These are phyloP conservation scores for Bombus haemorrhoidalis DNA, from an alignment of 1,140 invertebrate genomes.

Conservation along the genomic window DNA sequence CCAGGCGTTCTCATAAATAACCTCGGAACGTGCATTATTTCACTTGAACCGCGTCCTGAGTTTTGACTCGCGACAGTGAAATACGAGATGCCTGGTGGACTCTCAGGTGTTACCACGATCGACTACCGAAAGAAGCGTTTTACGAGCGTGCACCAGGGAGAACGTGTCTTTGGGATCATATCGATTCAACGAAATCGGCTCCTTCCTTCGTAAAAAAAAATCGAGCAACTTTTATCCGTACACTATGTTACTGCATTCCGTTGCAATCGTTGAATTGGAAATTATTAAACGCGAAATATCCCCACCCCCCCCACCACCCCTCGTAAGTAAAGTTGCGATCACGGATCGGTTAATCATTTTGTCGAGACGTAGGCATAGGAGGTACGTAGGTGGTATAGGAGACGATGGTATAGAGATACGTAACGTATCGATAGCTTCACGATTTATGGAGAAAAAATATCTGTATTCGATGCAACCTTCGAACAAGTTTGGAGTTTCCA, in stretches of 20 bases:
- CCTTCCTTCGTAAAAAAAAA: neutral
- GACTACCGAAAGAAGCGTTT: slow-evolving; percentile 26
- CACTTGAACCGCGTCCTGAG: slow-evolving; percentile 61
- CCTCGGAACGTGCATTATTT: slow-evolving; percentile 67
- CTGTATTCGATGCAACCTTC: neutral
- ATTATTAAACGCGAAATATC: no score
- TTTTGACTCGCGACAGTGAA: slow-evolving; percentile 71
- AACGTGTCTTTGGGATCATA: neutral
- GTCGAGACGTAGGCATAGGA: neutral
- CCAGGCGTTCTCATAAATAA: slow-evolving; percentile 67
- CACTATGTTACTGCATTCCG: no score
- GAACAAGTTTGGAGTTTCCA: neutral
- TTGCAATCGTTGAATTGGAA: no score
- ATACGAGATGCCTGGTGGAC: slow-evolving; percentile 56
- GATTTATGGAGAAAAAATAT: neutral
- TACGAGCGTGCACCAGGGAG: neutral
- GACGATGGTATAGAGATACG: no score
- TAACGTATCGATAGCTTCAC: neutral
- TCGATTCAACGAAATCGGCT: no score
- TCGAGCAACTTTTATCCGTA: no score
- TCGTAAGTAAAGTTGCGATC: no score
- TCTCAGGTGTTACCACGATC: slow-evolving; percentile 44
- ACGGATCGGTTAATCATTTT: neutral
- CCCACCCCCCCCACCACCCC: no score
- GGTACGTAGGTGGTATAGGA: no score